Percentiles rank a stretch among this genome's conserved stretches.
Conservation (phyloP, 1,140 invertebrate genomes). For the Micrasema minimum region DNA sequence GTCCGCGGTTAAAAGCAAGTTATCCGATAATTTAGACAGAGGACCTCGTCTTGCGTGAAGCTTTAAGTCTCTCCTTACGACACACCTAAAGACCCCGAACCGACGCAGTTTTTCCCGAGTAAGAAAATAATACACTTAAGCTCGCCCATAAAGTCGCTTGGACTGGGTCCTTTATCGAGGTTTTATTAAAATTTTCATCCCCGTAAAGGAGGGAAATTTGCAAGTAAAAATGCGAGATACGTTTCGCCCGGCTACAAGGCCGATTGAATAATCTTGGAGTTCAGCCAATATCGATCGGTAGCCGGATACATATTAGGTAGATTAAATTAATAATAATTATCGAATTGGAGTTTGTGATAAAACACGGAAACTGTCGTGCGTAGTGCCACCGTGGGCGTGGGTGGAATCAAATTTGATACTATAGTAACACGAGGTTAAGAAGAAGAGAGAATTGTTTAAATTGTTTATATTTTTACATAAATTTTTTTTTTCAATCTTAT, state of each 20-base stretch:
- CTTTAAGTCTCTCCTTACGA: constrained; percentile 14
- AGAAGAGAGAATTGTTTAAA: too few relatives aligned
- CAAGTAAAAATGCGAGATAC: constrained; percentile 33
- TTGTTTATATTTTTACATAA: too few relatives aligned
- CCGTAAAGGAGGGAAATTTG: not conserved
- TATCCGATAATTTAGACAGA: constrained; percentile 30
- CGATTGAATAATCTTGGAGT: constrained; percentile 29
- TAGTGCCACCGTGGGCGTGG: too few relatives aligned
- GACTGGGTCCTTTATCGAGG: constrained; percentile 23
- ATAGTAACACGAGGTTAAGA: too few relatives aligned
- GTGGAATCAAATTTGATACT: too few relatives aligned
- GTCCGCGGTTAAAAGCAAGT: too few relatives aligned
- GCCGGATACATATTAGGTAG: too few relatives aligned
- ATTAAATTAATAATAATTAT: too few relatives aligned
- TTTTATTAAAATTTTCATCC: constrained; percentile 31
- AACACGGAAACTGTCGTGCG: too few relatives aligned
- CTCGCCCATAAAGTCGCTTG: constrained; percentile 18
- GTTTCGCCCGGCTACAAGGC: constrained; percentile 1
- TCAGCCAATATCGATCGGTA: constrained; percentile 17
- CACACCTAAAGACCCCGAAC: constrained; percentile 28
- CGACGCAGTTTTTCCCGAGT: constrained; percentile 23
- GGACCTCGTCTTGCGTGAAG: constrained; percentile 27
- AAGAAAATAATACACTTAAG: constrained; percentile 29
- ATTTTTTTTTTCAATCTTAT: too few relatives aligned
- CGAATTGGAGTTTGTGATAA: too few relatives aligned